Evolutionary conservation across 2,888 invertebrate genomes (phyloP).

Genomic region (Melinaea menophilus): DNA sequence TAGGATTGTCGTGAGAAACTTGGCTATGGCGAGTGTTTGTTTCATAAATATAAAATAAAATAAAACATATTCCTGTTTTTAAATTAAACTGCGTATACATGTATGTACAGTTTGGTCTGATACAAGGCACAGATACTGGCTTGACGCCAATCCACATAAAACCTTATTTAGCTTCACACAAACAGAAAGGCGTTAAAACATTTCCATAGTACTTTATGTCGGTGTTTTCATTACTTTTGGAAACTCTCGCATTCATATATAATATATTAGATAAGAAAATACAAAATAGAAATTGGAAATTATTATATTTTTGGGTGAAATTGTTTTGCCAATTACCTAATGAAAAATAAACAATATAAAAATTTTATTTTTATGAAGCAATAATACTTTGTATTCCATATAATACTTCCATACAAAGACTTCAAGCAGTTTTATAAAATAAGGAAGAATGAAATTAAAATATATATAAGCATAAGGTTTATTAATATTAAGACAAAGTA

Average conservation of each 20-base stretch:
- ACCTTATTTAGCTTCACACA: slow-evolving; percentile 50
- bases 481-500: too few species aligned
- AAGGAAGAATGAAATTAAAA: too few species aligned
- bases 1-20: too few species aligned
- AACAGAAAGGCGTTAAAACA: slow-evolving; percentile 43
- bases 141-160: slow-evolving; percentile 53
- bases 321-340: background rate
- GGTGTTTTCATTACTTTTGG: slow-evolving; percentile 32
- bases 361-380: too few species aligned
- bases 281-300: too few species aligned
- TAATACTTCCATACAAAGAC: too few species aligned
- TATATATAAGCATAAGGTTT: too few species aligned
- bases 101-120: slow-evolving; percentile 37
- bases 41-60: too few species aligned
- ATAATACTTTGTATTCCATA: too few species aligned
- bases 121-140: slow-evolving; percentile 46
- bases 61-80: background rate
- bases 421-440: too few species aligned
- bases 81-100: slow-evolving; percentile 25
- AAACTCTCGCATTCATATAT: slow-evolving; percentile 29
- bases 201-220: slow-evolving; percentile 35
- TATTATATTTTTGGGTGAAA: background rate
- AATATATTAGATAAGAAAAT: too few species aligned
- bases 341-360: background rate
- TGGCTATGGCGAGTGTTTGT: too few species aligned